Conservation (phyloP, 2,888 invertebrate species). For the Cyclophora punctaria region DNA sequence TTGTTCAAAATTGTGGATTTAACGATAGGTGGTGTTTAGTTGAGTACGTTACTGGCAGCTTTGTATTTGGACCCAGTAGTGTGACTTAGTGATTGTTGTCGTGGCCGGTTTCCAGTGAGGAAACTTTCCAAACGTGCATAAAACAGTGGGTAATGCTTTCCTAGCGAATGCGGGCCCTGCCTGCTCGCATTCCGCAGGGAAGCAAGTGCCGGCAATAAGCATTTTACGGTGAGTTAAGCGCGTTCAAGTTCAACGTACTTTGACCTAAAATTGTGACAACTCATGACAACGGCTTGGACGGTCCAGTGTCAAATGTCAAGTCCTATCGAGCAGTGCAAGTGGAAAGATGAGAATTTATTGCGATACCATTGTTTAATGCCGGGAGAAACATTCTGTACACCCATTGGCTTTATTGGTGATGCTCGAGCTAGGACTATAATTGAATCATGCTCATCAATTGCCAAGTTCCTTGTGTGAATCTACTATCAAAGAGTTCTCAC, state of each 20-base stretch:
- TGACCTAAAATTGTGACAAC: constrained; percentile 62
- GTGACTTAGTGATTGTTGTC: constrained; percentile 73
- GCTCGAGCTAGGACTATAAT: not conserved
- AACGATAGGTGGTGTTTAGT: constrained; percentile 56
- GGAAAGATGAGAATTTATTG: constrained; percentile 25
- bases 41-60: constrained; percentile 54
- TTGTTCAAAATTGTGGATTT: constrained; percentile 66
- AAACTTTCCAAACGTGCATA: constrained; percentile 73
- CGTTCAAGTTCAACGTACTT: constrained; percentile 71
- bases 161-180: constrained; percentile 69
- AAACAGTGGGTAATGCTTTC: constrained; percentile 71
- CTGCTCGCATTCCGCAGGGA: constrained; percentile 71
- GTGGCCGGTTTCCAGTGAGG: constrained; percentile 70
- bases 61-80: constrained; percentile 52
- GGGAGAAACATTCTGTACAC: constrained; percentile 7
- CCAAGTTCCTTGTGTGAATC: too few relatives aligned
- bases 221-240: constrained; percentile 73
- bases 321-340: constrained; percentile 21
- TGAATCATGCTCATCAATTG: too few relatives aligned
- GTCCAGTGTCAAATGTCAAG: constrained; percentile 48
- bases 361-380: constrained; percentile 13
- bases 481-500: too few relatives aligned
- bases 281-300: constrained; percentile 31
- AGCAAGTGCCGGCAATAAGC: constrained; percentile 71
- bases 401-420: constrained; percentile 7